Evolutionary conservation across 2,797 vertebrate genomes (phyloP).

Genomic region (Sciurus vulgaris): DNA sequence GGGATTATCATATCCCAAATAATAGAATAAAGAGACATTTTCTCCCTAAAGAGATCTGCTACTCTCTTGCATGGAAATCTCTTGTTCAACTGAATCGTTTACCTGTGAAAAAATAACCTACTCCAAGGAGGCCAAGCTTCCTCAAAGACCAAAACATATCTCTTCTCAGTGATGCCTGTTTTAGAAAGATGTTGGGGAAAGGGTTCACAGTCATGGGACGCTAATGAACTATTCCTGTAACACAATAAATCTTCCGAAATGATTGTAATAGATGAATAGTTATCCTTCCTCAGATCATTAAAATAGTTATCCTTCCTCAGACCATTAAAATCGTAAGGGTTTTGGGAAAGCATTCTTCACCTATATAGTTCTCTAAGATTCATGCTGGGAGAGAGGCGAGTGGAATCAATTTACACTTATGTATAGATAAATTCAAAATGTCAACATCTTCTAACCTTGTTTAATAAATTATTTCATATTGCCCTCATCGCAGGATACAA

Average conservation of each 20-base stretch:
- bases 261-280: not conserved
- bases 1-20: not conserved
- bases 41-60: not conserved
- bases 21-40: not conserved
- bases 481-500: not conserved
- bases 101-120: not conserved
- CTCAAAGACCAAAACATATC: not conserved
- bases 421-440: not conserved
- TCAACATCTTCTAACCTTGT: not conserved
- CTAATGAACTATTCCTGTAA: not conserved
- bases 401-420: not conserved
- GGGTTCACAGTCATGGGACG: not conserved
- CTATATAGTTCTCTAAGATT: not conserved
- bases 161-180: not conserved
- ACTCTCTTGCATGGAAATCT: not conserved
- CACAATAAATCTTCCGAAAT: not conserved
- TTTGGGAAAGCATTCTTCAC: not conserved
- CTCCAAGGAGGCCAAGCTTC: not conserved
- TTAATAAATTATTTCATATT: not conserved
- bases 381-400: not conserved
- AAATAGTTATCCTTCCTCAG: not conserved
- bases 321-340: not conserved
- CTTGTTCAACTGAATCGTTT: conserved; percentile 20
- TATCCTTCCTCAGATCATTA: not conserved
- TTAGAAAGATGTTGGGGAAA: not conserved